A percentile compares a stretch with the other conserved stretches of the same genome.
Evolutionary conservation across 2,888 invertebrate genomes (phyloP).

Genomic region (Lordiphosa andalusiaca): DNA sequence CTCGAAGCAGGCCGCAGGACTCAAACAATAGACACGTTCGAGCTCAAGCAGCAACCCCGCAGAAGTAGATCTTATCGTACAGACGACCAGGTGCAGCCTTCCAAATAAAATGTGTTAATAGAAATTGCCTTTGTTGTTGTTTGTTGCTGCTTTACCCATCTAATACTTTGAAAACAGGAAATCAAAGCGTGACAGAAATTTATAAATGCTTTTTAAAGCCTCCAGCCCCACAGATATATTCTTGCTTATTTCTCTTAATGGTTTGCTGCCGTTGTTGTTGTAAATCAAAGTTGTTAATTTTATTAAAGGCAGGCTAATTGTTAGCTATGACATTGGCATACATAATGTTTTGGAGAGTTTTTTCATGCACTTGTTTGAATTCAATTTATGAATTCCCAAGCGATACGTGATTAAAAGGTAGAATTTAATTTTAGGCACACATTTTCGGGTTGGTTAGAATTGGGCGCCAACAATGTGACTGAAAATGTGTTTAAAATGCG

Average conservation of each 20-base stretch:
- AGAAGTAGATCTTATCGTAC: slow-evolving; percentile 29
- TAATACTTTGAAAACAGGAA: slow-evolving; percentile 54
- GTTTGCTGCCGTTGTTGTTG: slow-evolving; percentile 3
- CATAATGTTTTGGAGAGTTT: slow-evolving; percentile 25
- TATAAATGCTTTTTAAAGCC: slow-evolving; percentile 35
- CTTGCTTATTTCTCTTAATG: slow-evolving; percentile 1
- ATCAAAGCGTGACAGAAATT: slow-evolving; percentile 64
- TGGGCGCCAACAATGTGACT: too few relatives aligned
- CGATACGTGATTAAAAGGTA: background rate
- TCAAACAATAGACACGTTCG: slow-evolving; percentile 56
- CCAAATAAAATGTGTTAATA: slow-evolving; percentile 57
- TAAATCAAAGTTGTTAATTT: slow-evolving; percentile 48
- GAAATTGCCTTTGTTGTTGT: slow-evolving; percentile 47
- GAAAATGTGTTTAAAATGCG: too few relatives aligned
- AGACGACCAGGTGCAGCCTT: background rate
- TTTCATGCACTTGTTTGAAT: background rate
- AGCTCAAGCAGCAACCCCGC: slow-evolving; percentile 11
- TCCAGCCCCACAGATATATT: slow-evolving; percentile 6
- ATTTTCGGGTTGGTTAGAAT: too few relatives aligned
- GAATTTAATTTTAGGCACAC: too few relatives aligned
- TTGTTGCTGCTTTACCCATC: too few relatives aligned
- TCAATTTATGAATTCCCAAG: slow-evolving; percentile 10
- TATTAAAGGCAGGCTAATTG: slow-evolving; percentile 40
- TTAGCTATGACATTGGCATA: slow-evolving; percentile 38
- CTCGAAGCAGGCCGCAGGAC: slow-evolving; percentile 15